Conservation (phyloP, 2,113 vertebrate species). For the Cinclus mexicanus region DNA sequence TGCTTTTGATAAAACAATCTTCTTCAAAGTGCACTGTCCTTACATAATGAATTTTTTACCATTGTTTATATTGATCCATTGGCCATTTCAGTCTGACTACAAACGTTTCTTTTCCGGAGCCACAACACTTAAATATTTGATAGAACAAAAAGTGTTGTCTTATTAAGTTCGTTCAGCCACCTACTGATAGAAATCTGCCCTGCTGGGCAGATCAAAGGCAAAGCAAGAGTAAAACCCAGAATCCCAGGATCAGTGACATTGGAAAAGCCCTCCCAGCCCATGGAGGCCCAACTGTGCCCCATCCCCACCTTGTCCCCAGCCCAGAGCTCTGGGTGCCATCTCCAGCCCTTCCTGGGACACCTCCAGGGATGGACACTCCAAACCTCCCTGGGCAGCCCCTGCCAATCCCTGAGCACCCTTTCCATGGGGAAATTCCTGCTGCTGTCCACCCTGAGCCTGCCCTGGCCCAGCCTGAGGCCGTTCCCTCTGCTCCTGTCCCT, state of each 20-base stretch:
- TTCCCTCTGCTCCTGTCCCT: background rate
- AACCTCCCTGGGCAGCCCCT: background rate
- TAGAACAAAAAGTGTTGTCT: background rate
- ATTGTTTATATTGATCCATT: background rate
- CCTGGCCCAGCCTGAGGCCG: background rate
- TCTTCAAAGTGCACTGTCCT: background rate
- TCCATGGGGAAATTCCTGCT: background rate
- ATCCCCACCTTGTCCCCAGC: background rate
- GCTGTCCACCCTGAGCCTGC: fast-evolving
- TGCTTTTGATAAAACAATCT: background rate
- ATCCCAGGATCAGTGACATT: fast-evolving
- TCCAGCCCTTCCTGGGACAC: background rate
- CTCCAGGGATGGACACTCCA: background rate
- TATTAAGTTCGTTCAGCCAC: background rate
- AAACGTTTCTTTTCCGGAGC: background rate
- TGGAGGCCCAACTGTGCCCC: fast-evolving
- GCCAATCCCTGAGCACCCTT: background rate
- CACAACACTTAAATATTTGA: background rate
- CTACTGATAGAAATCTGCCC: background rate
- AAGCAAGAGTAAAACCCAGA: background rate
- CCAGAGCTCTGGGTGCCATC: background rate
- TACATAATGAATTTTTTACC: background rate
- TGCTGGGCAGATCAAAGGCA: background rate
- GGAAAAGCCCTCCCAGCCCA: background rate
- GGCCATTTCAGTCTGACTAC: background rate